Conservation (phyloP, 2,113 vertebrate genomes). For the Mesembrinibis cayennensis region DNA sequence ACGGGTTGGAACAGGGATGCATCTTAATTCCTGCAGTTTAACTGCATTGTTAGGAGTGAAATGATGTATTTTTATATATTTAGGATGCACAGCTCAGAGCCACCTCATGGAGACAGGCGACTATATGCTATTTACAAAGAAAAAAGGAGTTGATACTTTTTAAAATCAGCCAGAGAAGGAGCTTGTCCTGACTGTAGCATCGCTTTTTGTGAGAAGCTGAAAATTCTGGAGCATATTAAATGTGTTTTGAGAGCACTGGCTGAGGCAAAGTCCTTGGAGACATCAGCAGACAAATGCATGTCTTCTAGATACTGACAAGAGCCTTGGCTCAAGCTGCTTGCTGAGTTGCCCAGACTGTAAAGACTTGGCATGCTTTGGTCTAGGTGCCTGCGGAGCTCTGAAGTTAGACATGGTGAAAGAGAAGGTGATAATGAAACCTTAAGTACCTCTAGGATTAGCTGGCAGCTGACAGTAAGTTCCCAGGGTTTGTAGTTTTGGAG, state of each 20-base stretch:
- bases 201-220: fast-evolving
- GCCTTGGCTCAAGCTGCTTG: not conserved
- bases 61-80: not conserved
- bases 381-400: not conserved
- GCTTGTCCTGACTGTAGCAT: not conserved
- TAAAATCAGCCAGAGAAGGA: not conserved
- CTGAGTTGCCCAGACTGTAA: not conserved
- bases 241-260: not conserved
- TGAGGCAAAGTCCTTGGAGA: not conserved
- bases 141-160: not conserved
- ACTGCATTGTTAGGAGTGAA: not conserved
- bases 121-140: not conserved
- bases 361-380: not conserved
- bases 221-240: not conserved
- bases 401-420: not conserved
- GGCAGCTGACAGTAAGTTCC: not conserved
- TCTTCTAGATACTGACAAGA: not conserved
- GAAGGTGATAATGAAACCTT: not conserved
- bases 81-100: not conserved
- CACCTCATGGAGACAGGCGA: not conserved
- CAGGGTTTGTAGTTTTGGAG: not conserved
- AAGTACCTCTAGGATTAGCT: not conserved
- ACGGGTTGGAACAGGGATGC: not conserved
- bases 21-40: not conserved
- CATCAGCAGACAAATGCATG: not conserved